phyloP scores from a whole-genome alignment of 2,888 invertebrate species.

The Seladonia tumulorum region DNA sequence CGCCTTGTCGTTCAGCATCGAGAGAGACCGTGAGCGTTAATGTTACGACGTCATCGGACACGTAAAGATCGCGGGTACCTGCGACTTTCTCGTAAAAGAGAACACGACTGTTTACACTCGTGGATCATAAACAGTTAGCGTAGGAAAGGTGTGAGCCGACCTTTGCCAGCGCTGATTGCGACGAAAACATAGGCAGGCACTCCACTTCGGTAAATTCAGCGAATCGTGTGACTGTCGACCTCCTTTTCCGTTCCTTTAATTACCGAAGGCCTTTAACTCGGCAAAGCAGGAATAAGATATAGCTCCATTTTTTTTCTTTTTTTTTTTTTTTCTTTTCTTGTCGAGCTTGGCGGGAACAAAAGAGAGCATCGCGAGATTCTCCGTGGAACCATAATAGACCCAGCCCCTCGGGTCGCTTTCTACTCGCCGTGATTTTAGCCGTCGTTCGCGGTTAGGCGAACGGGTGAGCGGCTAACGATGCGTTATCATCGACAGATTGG shows the following conservation, averaged over 20 bases:
- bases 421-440: conserved; percentile 30
- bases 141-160: conserved; percentile 62
- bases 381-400: conserved; percentile 15
- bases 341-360: conserved; percentile 6
- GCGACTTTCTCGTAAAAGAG: conserved; percentile 59
- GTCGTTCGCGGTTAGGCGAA: conserved; percentile 23
- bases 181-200: conserved; percentile 50
- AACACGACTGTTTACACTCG: conserved; percentile 65
- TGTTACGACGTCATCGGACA: conserved; percentile 54
- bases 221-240: conserved; percentile 61
- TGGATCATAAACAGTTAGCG: conserved; percentile 59
- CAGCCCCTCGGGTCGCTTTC: conserved; percentile 32
- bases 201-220: conserved; percentile 49
- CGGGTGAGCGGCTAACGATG: conserved; percentile 14
- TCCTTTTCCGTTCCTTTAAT: conserved; percentile 50
- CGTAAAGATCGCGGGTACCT: conserved; percentile 55
- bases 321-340: not conserved
- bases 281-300: conserved; percentile 20
- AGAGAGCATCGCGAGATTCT: conserved; percentile 19
- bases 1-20: not conserved
- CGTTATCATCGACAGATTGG: conserved; percentile 52
- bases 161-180: conserved; percentile 56
- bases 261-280: conserved; percentile 31
- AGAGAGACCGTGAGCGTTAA: not conserved
- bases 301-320: conserved; percentile 27